These are phyloP conservation scores for Steinernema feltiae DNA, from an alignment of 1,140 invertebrate species.

Conservation along the genomic window DNA sequence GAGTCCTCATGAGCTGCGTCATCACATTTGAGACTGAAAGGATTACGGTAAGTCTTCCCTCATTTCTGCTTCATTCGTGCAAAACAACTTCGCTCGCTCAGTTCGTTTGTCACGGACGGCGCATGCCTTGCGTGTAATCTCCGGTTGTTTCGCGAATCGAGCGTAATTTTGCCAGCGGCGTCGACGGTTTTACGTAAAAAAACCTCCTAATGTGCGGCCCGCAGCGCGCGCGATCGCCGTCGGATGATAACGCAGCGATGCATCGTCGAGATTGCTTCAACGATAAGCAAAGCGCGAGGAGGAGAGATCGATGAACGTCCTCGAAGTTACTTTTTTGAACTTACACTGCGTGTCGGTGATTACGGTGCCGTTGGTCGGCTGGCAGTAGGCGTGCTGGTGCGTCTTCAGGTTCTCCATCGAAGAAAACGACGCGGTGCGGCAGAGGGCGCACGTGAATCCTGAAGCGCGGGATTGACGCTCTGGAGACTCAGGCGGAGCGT, in stretches of 20 bases:
- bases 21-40: constrained; percentile 9
- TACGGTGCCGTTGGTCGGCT: background rate
- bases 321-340: background rate
- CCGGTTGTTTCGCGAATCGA: background rate
- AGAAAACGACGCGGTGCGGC: background rate
- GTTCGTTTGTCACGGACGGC: background rate
- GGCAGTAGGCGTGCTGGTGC: background rate
- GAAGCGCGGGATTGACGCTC: background rate
- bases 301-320: background rate
- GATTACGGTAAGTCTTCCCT: constrained; percentile 5
- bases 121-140: background rate
- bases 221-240: background rate
- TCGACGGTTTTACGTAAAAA: background rate
- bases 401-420: background rate
- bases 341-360: background rate
- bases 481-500: background rate
- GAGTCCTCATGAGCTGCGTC: background rate
- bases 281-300: background rate
- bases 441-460: background rate
- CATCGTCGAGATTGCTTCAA: background rate
- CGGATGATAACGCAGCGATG: background rate
- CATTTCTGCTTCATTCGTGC: background rate
- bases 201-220: background rate
- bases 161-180: background rate
- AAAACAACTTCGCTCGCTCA: background rate